Conservation (phyloP, 92 coral and sea anemone species). For the Porites divaricata region DNA sequence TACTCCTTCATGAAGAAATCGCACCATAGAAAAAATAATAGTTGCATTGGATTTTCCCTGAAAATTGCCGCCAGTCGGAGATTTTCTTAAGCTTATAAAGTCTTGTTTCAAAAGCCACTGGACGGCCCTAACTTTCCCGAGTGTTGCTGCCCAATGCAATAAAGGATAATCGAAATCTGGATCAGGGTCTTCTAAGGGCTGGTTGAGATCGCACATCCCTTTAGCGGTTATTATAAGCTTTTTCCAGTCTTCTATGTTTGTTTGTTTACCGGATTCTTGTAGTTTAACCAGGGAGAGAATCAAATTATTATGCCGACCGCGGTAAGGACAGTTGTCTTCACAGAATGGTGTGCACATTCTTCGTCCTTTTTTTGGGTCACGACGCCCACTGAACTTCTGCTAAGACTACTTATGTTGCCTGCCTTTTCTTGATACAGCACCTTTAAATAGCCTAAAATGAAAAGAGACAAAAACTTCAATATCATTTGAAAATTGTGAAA, state of each 20-base stretch:
- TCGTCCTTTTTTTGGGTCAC: background rate
- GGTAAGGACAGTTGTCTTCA: background rate
- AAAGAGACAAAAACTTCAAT: too few species aligned
- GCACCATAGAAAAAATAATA: background rate
- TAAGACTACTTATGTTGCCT: background rate
- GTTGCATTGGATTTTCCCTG: background rate
- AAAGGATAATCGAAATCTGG: background rate
- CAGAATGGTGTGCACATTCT: background rate
- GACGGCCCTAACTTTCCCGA: background rate
- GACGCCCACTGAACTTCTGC: background rate
- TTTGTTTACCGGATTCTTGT: background rate
- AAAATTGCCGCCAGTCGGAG: background rate
- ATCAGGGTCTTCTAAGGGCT: background rate
- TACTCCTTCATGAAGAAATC: background rate
- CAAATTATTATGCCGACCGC: background rate
- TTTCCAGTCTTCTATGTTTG: background rate
- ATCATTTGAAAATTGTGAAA: too few species aligned
- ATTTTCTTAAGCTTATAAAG: background rate
- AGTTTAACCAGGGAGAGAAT: background rate
- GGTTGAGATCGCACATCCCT: background rate
- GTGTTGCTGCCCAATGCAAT: background rate
- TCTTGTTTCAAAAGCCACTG: background rate
- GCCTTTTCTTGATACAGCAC: too few species aligned
- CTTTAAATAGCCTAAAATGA: too few species aligned
- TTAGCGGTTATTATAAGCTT: background rate